These are phyloP conservation scores for Mesodorylaimus sp. DNA, from an alignment of 2,888 invertebrate genomes.

Conservation along the genomic window DNA sequence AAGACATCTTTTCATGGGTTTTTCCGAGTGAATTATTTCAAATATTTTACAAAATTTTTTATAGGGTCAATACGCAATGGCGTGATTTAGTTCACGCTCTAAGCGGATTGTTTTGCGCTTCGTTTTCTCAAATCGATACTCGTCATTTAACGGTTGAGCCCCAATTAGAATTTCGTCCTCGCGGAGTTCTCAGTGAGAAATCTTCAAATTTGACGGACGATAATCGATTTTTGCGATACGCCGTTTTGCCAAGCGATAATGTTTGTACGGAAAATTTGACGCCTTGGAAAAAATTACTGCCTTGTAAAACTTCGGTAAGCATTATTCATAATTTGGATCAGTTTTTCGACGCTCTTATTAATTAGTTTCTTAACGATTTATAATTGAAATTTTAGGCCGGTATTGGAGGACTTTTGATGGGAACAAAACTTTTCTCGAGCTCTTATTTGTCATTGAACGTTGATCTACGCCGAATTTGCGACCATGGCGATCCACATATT, in stretches of 20 bases:
- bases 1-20: constrained; percentile 6
- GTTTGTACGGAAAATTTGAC: constrained; percentile 97
- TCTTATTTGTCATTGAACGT: constrained; percentile 76
- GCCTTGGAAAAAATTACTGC: constrained; percentile 89
- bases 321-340: background rate
- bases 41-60: constrained; percentile 14
- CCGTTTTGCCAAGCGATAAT: constrained; percentile 79
- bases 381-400: constrained; percentile 46
- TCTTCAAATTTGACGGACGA: background rate
- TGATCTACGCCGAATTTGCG: constrained; percentile 59
- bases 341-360: background rate
- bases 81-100: constrained; percentile 66
- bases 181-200: constrained; percentile 40
- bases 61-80: constrained; percentile 61
- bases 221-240: constrained; percentile 40
- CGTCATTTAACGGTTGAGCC: constrained; percentile 68
- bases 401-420: constrained; percentile 65
- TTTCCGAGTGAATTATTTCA: background rate
- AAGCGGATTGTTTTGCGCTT: constrained; percentile 85
- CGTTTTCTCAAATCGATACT: constrained; percentile 73
- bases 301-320: constrained; percentile 52
- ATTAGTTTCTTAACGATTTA: background rate
- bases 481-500: background rate
- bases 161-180: constrained; percentile 58
- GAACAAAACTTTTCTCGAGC: constrained; percentile 72